Evolutionary conservation across 37 sponge, comb jelly and placozoan genomes (phyloP), one percentile per base, ranked within the genome.

Genomic region (Tethya wilhelma): DNA sequence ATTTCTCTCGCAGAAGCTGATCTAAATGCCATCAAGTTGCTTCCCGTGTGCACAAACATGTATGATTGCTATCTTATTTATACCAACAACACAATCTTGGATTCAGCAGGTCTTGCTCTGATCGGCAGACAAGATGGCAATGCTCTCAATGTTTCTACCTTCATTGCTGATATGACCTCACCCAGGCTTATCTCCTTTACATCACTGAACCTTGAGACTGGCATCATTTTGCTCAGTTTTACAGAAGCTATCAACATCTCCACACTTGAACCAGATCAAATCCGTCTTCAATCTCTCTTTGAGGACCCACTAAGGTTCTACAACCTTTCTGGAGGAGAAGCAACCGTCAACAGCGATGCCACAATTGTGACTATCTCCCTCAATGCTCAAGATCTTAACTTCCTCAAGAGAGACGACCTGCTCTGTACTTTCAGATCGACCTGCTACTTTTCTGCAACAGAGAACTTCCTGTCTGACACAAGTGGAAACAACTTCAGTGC

Each of bases 201-300:
- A 33, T 25, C 49, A 3, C 64, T 94, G 0, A 83, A 87, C 63
- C 41, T 94, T 38, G 64, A 72, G 29, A 86, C 65, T 66, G 90
- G 88, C 4, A 30, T 49, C 3, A 68, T 96, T 7, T 62, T 36
- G 0, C 79, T 96, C 29, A 79, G 58, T 20, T 87, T 96, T 44
- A 77, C 87, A 53, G 96, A 96, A 69, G 81, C 96, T 25, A 79
- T 96, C 56, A 87, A 92, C 65, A 46, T 63, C 23, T 57, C 74
- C 4, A 79, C 75, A 17, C 39, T 96, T 43, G 69, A 87, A 40
- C 38, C 74, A 23, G 56, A 78, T 31, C 37, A 40, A 9, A 56
- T 93, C 17, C 78, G 78, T 22, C 78, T 96, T 0, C 93, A 96
- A 68, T 66, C 88, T 19, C 74, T 94, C 23, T 94, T 94, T 94